These are phyloP conservation scores for Laupala kohalensis DNA, from an alignment of 1,140 invertebrate species.

Conservation along the genomic window DNA sequence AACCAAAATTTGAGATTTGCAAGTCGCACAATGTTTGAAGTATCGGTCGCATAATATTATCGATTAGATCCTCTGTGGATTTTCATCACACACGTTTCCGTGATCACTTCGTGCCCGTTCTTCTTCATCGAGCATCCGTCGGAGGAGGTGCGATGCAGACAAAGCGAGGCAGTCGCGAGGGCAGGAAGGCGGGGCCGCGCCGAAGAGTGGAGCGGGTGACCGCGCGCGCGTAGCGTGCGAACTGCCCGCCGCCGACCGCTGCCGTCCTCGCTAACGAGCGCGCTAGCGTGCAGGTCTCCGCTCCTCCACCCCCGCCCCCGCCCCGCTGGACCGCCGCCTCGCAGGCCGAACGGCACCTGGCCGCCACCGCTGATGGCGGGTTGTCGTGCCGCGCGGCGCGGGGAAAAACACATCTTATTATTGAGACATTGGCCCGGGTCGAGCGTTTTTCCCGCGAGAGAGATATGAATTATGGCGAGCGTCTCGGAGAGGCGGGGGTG, in stretches of 20 bases:
- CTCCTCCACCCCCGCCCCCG: neutral
- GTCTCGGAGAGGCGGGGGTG: neutral
- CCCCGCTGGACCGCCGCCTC: neutral
- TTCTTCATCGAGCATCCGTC: too few relatives aligned
- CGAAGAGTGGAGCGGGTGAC: neutral
- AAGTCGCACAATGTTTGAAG: too few relatives aligned
- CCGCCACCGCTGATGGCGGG: neutral
- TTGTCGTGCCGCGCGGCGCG: neutral
- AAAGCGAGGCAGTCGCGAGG: too few relatives aligned
- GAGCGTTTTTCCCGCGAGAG: neutral
- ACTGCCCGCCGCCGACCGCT: neutral
- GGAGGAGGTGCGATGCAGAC: too few relatives aligned
- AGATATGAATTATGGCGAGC: neutral
- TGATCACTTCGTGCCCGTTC: too few relatives aligned
- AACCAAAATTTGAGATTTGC: too few relatives aligned
- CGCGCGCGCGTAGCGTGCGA: neutral
- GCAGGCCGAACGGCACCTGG: neutral
- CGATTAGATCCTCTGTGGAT: too few relatives aligned
- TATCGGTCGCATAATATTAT: too few relatives aligned
- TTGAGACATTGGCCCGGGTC: neutral
- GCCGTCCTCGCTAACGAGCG: neutral
- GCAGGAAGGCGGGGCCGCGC: too few relatives aligned
- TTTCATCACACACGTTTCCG: too few relatives aligned
- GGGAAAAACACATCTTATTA: neutral
- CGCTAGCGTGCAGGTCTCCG: neutral